Evolutionary conservation across 2,797 vertebrate genomes (phyloP).

Genomic region (Phoeniculus purpureus): DNA sequence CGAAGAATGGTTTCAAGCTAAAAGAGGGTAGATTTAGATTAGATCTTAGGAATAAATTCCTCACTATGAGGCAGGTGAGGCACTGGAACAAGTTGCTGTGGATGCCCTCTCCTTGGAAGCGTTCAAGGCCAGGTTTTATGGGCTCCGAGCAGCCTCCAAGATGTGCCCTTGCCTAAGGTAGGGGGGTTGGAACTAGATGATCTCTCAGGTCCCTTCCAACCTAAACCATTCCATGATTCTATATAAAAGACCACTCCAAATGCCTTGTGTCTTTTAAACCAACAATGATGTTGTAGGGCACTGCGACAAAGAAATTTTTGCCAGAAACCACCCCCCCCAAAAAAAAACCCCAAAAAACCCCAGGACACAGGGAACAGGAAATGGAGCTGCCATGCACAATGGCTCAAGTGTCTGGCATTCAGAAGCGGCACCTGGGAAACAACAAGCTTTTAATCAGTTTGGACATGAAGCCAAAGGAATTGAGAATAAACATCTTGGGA

Average conservation of each 20-base stretch:
- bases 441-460: not conserved
- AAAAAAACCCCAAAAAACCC: not conserved
- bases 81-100: no score
- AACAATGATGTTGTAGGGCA: not conserved
- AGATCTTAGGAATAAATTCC: no score
- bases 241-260: slow-evolving; percentile 19
- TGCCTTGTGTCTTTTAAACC: slow-evolving; percentile 7
- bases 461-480: slow-evolving; percentile 28
- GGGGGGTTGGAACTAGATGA: no score
- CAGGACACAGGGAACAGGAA: not conserved
- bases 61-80: no score
- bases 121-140: no score
- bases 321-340: slow-evolving; percentile 8
- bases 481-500: not conserved
- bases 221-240: no score
- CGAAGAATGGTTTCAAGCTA: no score
- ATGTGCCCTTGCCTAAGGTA: no score
- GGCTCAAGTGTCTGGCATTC: not conserved
- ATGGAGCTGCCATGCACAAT: not conserved
- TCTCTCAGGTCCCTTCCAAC: no score
- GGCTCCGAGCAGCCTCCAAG: no score
- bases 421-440: slow-evolving; percentile 5
- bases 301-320: slow-evolving; percentile 34
- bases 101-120: no score
- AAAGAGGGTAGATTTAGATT: no score